Evolutionary conservation across 2,113 vertebrate species (phyloP).

Genomic region (Steatornis caripensis): DNA sequence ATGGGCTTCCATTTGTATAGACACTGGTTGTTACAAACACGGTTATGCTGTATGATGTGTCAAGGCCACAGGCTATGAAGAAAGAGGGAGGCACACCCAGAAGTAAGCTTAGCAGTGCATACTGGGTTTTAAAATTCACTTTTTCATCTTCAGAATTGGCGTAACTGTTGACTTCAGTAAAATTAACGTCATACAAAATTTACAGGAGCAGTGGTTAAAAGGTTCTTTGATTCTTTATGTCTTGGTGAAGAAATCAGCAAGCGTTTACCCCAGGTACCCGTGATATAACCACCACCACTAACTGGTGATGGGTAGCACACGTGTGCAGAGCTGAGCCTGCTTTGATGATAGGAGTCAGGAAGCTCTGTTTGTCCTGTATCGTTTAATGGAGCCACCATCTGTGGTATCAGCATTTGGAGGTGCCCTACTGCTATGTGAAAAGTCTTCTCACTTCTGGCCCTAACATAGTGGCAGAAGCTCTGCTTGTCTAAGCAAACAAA

Average conservation of each 20-base stretch:
- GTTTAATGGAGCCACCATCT: neutral
- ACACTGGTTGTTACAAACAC: neutral
- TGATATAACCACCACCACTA: neutral
- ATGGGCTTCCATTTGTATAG: neutral
- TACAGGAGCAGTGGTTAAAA: neutral
- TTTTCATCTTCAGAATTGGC: neutral
- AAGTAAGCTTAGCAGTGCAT: neutral
- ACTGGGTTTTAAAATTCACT: neutral
- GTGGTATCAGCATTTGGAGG: neutral
- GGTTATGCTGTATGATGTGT: neutral
- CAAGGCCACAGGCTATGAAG: neutral
- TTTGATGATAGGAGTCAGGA: neutral
- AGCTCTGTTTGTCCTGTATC: neutral
- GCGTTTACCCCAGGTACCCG: neutral
- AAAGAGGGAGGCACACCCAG: neutral
- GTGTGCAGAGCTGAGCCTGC: neutral
- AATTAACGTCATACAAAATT: neutral
- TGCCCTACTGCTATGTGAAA: neutral
- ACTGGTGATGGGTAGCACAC: neutral
- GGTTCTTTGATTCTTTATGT: neutral
- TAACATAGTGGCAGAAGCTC: accelerated
- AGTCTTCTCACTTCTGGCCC: neutral
- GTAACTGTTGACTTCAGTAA: neutral
- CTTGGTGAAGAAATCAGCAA: neutral
- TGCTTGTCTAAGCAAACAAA: neutral